Conservation (phyloP, 2,113 vertebrate genomes). For the Bos taurus region DNA sequence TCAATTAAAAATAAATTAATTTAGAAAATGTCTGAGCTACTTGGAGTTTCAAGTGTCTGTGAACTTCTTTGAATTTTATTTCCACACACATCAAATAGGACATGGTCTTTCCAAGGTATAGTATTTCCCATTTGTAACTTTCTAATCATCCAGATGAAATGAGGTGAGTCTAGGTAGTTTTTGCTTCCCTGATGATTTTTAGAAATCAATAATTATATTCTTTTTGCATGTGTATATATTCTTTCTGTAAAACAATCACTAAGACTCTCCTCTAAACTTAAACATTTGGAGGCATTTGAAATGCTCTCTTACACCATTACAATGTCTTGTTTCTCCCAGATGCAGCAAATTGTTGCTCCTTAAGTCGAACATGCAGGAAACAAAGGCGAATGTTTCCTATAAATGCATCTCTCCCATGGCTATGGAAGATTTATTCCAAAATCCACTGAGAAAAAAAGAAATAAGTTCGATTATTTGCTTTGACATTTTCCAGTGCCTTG, state of each 20-base stretch:
- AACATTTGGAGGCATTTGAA: background rate
- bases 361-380: background rate
- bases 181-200: background rate
- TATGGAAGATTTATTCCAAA: background rate
- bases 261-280: conserved; percentile 7
- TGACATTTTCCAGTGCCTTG: background rate
- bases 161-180: background rate
- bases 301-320: background rate
- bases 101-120: background rate
- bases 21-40: background rate
- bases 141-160: conserved; percentile 1
- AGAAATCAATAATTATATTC: background rate
- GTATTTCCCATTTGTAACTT: background rate
- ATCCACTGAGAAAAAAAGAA: conserved; percentile 10
- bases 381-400: background rate
- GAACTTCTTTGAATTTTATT: background rate
- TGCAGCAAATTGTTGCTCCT: background rate
- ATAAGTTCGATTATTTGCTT: background rate
- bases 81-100: background rate
- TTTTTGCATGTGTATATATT: background rate
- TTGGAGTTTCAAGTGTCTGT: background rate
- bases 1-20: background rate
- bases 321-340: background rate
- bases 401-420: background rate
- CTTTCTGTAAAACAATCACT: background rate